These are phyloP conservation scores for Mystacides longicornis DNA, from an alignment of 2,888 invertebrate species.

Conservation along the genomic window DNA sequence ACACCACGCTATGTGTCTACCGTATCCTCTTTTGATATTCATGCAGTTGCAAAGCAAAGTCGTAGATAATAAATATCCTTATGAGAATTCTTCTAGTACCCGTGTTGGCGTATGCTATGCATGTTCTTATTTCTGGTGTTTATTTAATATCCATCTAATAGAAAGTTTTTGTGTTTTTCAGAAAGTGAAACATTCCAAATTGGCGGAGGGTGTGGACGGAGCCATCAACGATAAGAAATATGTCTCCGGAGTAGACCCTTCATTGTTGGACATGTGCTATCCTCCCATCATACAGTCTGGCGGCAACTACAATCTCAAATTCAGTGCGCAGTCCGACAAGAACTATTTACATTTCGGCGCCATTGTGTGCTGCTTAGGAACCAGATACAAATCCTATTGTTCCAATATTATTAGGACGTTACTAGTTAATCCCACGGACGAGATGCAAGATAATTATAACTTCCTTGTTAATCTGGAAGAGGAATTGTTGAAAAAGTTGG, in stretches of 20 bases:
- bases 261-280: constrained; percentile 94
- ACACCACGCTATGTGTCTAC: too few relatives aligned
- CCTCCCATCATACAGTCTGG: constrained; percentile 99
- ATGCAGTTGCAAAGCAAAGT: too few relatives aligned
- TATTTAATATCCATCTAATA: too few relatives aligned
- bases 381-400: constrained; percentile 95
- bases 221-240: constrained; percentile 95
- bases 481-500: constrained; percentile 76
- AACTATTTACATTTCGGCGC: constrained; percentile 92
- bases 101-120: too few relatives aligned
- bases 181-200: constrained; percentile 93
- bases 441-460: constrained; percentile 81
- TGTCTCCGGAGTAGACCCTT: constrained; percentile 80
- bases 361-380: constrained; percentile 90
- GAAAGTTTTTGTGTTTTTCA: too few relatives aligned
- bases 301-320: constrained; percentile 95
- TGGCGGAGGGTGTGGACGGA: constrained; percentile 90
- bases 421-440: constrained; percentile 84
- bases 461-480: constrained; percentile 85
- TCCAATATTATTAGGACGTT: constrained; percentile 96
- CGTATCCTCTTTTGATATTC: too few relatives aligned
- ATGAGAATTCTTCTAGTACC: too few relatives aligned
- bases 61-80: too few relatives aligned
- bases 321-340: constrained; percentile 91
- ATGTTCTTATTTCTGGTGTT: too few relatives aligned